A percentile compares a stretch with the other conserved stretches of the same genome.
Conservation (phyloP, 2,113 vertebrate genomes). For the Pipa parva region DNA sequence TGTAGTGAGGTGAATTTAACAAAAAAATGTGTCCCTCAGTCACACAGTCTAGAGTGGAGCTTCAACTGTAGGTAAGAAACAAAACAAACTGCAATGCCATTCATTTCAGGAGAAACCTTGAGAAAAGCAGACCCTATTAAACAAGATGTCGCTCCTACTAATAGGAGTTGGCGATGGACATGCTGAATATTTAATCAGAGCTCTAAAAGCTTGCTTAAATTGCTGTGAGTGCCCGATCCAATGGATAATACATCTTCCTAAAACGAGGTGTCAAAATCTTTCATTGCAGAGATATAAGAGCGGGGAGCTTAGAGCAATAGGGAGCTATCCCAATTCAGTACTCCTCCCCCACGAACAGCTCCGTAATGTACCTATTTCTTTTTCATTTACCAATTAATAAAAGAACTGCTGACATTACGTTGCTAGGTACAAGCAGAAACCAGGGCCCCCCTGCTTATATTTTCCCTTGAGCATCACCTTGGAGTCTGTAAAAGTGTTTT, state of each 20-base stretch:
- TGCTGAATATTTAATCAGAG: constrained; percentile 37
- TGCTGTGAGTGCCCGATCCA: constrained; percentile 41
- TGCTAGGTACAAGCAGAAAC: neutral
- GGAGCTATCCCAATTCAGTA: neutral
- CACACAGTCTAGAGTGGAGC: no score
- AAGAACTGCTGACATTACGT: neutral
- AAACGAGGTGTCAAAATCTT: constrained; percentile 35
- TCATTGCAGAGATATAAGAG: constrained; percentile 19
- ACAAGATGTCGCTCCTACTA: constrained; percentile 35
- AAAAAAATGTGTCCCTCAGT: no score
- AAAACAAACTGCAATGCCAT: neutral
- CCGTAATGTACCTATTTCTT: constrained; percentile 10
- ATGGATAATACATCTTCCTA: constrained; percentile 38
- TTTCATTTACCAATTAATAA: constrained; percentile 10
- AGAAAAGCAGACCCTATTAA: constrained; percentile 33
- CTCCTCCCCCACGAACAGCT: neutral
- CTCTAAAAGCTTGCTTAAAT: constrained; percentile 36
- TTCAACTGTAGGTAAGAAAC: no score
- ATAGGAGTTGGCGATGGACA: constrained; percentile 30
- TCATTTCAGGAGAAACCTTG: constrained; percentile 17
- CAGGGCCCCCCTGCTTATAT: neutral
- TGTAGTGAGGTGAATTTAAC: no score
- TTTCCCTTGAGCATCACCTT: neutral
- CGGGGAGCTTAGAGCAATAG: neutral
- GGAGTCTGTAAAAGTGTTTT: no score